These are phyloP conservation scores for Symphodus melops DNA, from an alignment of 2,113 vertebrate genomes.

Conservation along the genomic window DNA sequence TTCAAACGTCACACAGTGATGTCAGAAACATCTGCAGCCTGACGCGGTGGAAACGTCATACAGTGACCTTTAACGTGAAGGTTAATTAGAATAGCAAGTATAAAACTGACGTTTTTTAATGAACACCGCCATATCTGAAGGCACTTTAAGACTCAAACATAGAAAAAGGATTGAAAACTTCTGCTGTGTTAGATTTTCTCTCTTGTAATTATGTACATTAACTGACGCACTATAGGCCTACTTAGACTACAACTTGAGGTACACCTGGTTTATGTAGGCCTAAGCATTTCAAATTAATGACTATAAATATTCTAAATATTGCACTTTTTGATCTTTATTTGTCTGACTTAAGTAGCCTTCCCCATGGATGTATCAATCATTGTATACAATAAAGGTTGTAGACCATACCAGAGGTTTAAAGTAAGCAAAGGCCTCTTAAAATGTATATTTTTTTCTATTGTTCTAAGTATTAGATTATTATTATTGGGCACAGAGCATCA, in stretches of 20 bases:
- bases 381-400: no score
- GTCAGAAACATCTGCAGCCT: conserved; percentile 32
- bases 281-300: neutral
- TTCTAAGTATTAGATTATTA: no score
- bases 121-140: neutral
- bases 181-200: neutral
- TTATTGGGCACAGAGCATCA: no score
- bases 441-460: no score
- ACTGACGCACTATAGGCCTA: neutral
- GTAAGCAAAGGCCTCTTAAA: no score
- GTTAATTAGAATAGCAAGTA: neutral
- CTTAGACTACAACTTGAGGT: neutral
- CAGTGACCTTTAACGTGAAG: neutral
- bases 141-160: neutral
- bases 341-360: no score
- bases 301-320: neutral
- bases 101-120: neutral
- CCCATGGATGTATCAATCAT: no score
- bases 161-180: neutral
- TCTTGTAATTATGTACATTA: neutral
- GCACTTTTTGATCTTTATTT: no score
- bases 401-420: no score
- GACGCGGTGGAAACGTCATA: neutral
- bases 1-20: conserved; percentile 35
- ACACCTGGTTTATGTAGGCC: no score